Evolutionary conservation across 2,113 vertebrate species (phyloP).

Genomic region (Syngnathoides biaculeatus): DNA sequence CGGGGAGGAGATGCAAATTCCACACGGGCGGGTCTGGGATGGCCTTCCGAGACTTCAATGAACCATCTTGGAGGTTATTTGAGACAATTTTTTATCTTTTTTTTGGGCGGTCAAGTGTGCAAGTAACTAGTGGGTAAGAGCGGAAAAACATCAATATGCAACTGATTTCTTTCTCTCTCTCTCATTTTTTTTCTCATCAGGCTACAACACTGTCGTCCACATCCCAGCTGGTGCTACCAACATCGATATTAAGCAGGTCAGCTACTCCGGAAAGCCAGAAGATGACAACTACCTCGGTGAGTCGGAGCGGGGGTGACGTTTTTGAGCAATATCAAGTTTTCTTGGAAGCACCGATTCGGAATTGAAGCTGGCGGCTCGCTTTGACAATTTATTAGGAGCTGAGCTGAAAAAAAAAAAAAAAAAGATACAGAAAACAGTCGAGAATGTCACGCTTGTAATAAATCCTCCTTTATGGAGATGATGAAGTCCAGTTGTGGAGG

Average conservation of each 20-base stretch:
- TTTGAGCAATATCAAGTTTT: slow-evolving; percentile 27
- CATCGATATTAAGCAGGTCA: slow-evolving; percentile 90
- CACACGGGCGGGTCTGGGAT: background rate
- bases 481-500: background rate
- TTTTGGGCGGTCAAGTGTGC: slow-evolving; percentile 44
- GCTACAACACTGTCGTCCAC: slow-evolving; percentile 88
- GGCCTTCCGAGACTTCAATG: slow-evolving; percentile 58
- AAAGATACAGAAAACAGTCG: background rate
- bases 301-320: slow-evolving; percentile 23
- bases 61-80: slow-evolving; percentile 57
- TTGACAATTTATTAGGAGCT: background rate
- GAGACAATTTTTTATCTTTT: no score
- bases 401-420: background rate
- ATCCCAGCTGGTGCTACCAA: slow-evolving; percentile 94
- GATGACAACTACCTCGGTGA: slow-evolving; percentile 98
- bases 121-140: slow-evolving; percentile 35
- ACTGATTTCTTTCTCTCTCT: background rate
- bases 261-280: slow-evolving; percentile 91
- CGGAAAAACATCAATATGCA: background rate
- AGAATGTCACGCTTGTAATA: background rate
- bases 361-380: slow-evolving; percentile 12
- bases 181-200: slow-evolving; percentile 58
- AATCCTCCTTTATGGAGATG: background rate
- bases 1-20: no score
- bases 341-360: slow-evolving; percentile 16